phyloP scores from a whole-genome alignment of 2,113 vertebrate genomes.

The Polyodon spathula region DNA sequence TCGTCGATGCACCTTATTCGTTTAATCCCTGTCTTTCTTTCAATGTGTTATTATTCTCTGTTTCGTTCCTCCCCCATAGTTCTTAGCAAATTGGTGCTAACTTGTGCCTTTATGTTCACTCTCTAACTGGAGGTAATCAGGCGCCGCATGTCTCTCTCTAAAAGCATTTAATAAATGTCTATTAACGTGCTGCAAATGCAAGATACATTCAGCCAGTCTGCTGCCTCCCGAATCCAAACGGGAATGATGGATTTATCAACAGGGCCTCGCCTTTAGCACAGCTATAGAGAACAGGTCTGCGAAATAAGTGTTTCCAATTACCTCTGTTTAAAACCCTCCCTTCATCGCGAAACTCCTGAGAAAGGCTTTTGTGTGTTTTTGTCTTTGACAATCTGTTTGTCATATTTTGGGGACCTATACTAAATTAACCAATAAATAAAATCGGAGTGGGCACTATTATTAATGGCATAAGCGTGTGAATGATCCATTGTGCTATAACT shows the following conservation, averaged over 20 bases:
- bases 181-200: conserved; percentile 72
- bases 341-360: neutral
- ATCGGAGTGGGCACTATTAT: too few species aligned
- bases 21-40: neutral
- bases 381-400: too few species aligned
- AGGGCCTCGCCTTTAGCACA: conserved; percentile 62
- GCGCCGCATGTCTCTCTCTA: conserved; percentile 68
- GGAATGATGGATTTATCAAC: conserved; percentile 73
- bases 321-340: neutral
- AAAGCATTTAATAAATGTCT: conserved; percentile 82
- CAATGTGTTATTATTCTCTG: conserved; percentile 4
- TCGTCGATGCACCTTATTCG: neutral
- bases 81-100: conserved; percentile 60
- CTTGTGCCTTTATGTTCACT: conserved; percentile 63
- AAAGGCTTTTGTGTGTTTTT: too few species aligned
- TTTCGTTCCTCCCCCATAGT: conserved; percentile 22
- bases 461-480: too few species aligned
- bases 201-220: conserved; percentile 70
- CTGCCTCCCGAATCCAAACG: conserved; percentile 63
- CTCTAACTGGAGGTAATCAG: conserved; percentile 72
- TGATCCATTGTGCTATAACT: too few species aligned
- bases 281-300: conserved; percentile 19
- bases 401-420: too few species aligned
- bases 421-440: too few species aligned
- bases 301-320: conserved; percentile 2